A percentile compares a stretch with the other conserved stretches of the same genome.
Evolutionary conservation across 2,888 invertebrate species (phyloP).

Genomic region (Plutella xylostella): DNA sequence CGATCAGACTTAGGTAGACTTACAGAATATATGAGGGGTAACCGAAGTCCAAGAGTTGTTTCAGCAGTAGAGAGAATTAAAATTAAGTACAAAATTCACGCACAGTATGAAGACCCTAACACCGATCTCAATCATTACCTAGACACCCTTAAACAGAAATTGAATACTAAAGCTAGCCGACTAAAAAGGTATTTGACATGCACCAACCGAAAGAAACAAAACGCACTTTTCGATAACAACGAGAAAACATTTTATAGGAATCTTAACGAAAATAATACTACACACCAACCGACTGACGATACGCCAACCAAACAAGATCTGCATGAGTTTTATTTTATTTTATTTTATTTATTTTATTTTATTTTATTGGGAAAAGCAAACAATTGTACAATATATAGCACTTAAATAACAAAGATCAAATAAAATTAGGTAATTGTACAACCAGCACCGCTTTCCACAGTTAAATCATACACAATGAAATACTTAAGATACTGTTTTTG

Average conservation of each 20-base stretch:
- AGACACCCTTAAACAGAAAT: too few relatives aligned
- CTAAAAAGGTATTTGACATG: conserved; percentile 15
- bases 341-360: neutral
- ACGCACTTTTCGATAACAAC: conserved; percentile 13
- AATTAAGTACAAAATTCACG: neutral
- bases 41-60: too few relatives aligned
- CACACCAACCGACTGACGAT: too few relatives aligned
- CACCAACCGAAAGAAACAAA: conserved; percentile 14
- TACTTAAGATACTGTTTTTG: neutral
- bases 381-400: neutral
- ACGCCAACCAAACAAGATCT: too few relatives aligned
- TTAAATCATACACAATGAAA: neutral
- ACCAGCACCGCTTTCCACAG: neutral
- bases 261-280: too few relatives aligned
- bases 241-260: conserved; percentile 18
- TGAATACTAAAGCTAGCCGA: conserved; percentile 11
- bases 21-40: too few relatives aligned
- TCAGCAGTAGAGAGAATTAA: too few relatives aligned
- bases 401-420: neutral
- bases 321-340: too few relatives aligned
- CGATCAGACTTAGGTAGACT: too few relatives aligned
- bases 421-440: neutral
- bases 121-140: too few relatives aligned
- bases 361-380: neutral
- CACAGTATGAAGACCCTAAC: too few relatives aligned